A percentile compares a stretch with the other conserved stretches of the same genome.
Evolutionary conservation across 1,140 invertebrate species (phyloP).

Genomic region (Tetragnatha versicolor): DNA sequence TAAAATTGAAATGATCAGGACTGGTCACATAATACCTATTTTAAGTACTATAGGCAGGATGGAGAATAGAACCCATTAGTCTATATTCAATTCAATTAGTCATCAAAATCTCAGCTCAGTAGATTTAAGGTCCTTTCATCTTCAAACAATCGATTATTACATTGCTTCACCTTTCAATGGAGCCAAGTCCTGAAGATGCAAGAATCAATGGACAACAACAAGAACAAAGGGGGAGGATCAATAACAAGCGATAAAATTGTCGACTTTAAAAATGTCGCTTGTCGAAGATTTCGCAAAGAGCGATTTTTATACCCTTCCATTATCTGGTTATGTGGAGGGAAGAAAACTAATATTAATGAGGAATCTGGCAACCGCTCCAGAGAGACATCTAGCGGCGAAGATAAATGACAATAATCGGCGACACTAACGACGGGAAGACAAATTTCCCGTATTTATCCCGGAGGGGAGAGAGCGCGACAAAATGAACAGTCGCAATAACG

Average conservation of each 20-base stretch:
- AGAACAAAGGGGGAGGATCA: too few relatives aligned
- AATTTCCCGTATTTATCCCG: constrained; percentile 47
- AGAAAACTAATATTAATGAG: constrained; percentile 51
- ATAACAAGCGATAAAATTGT: not conserved
- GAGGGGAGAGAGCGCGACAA: not conserved
- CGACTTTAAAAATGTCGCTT: constrained; percentile 15
- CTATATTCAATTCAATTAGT: too few relatives aligned
- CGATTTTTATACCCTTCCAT: constrained; percentile 42
- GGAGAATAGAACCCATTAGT: too few relatives aligned
- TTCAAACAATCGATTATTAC: too few relatives aligned
- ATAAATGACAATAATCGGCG: constrained; percentile 50
- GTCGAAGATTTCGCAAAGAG: constrained; percentile 16
- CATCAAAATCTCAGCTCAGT: too few relatives aligned
- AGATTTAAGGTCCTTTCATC: too few relatives aligned
- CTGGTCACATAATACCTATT: too few relatives aligned
- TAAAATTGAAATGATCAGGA: too few relatives aligned
- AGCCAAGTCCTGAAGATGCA: too few relatives aligned
- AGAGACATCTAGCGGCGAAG: constrained; percentile 28
- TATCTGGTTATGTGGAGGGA: constrained; percentile 24
- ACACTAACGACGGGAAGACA: constrained; percentile 47
- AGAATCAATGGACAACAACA: not conserved
- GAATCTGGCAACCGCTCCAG: constrained; percentile 47
- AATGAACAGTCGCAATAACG: not conserved
- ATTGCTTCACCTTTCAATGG: too few relatives aligned
- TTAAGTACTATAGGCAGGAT: too few relatives aligned